A percentile compares a stretch with the other conserved stretches of the same genome.
These are phyloP conservation scores for Perdita meconis DNA, from an alignment of 2,888 invertebrate species.

Conservation along the genomic window DNA sequence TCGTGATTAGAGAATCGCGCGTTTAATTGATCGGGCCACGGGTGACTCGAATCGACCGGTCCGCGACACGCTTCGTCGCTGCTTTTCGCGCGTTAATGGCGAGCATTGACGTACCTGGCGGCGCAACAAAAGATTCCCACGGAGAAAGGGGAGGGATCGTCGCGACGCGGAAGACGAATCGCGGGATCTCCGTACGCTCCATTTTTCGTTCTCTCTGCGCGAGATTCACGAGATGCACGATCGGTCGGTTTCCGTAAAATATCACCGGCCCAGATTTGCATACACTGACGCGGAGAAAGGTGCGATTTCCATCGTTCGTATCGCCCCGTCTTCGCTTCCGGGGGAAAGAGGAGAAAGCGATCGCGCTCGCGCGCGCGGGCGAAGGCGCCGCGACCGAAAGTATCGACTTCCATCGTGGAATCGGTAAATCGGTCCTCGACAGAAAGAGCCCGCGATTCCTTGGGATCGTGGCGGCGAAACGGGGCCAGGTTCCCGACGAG, in stretches of 20 bases:
- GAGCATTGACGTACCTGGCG: constrained; percentile 1
- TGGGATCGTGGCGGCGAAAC: too few species aligned
- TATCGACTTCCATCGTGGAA: constrained; percentile 1
- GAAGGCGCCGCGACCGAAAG: constrained; percentile 3
- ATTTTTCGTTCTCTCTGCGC: constrained; percentile 39
- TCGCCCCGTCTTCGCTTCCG: constrained; percentile 10
- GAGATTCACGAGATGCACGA: constrained; percentile 60
- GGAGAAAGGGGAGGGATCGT: constrained; percentile 26
- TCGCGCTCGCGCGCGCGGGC: too few species aligned
- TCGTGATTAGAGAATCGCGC: constrained; percentile 61
- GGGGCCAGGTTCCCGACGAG: too few species aligned
- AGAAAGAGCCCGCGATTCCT: too few species aligned
- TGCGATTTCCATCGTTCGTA: constrained; percentile 50
- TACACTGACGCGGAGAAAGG: constrained; percentile 47
- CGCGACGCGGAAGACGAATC: constrained; percentile 20
- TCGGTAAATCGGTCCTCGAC: constrained; percentile 1
- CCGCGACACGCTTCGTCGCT: too few species aligned
- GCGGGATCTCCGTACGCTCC: constrained; percentile 17
- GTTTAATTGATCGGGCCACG: constrained; percentile 23
- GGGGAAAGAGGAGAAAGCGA: constrained; percentile 44
- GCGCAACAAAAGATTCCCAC: constrained; percentile 46
- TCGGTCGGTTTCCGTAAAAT: constrained; percentile 53
- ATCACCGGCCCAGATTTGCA: constrained; percentile 58
- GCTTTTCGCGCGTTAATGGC: too few species aligned
- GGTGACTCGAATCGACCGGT: constrained; percentile 17